Conservation (phyloP, 2,888 invertebrate genomes). For the Clivina fossor region DNA sequence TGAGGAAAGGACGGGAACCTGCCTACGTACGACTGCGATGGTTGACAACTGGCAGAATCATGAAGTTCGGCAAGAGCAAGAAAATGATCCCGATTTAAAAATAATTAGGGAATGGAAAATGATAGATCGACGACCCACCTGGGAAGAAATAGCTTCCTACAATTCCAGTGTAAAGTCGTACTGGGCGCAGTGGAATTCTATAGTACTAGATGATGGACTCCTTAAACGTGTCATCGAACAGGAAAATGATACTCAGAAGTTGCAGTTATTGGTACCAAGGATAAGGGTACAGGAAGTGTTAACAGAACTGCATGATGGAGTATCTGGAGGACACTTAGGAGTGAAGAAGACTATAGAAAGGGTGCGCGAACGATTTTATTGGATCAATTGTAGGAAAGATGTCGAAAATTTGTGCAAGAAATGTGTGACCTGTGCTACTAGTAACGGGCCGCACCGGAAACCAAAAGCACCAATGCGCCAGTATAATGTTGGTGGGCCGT, state of each 20-base stretch:
- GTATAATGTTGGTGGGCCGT: constrained; percentile 10
- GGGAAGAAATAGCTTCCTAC: neutral
- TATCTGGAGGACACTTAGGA: constrained; percentile 41
- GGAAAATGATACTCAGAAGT: neutral
- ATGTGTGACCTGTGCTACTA: constrained; percentile 9
- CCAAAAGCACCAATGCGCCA: constrained; percentile 15
- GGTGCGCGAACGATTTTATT: constrained; percentile 24
- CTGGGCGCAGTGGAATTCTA: neutral
- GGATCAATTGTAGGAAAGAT: constrained; percentile 39
- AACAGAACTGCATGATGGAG: constrained; percentile 36
- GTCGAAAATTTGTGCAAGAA: constrained; percentile 8
- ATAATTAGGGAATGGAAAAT: neutral
- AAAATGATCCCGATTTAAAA: constrained; percentile 1
- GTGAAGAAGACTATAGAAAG: constrained; percentile 39
- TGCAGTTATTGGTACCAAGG: constrained; percentile 20
- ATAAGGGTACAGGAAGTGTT: constrained; percentile 27
- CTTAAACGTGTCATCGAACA: neutral
- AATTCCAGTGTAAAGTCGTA: neutral
- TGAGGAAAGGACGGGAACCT: constrained; percentile 42
- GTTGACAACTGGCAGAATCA: neutral
- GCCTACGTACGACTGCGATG: constrained; percentile 48
- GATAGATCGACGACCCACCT: neutral
- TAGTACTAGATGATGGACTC: too few relatives aligned
- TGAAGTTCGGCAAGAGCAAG: neutral
- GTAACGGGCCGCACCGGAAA: constrained; percentile 11